phyloP scores from a whole-genome alignment of 2,888 invertebrate genomes.

The Drosophila meridiana region DNA sequence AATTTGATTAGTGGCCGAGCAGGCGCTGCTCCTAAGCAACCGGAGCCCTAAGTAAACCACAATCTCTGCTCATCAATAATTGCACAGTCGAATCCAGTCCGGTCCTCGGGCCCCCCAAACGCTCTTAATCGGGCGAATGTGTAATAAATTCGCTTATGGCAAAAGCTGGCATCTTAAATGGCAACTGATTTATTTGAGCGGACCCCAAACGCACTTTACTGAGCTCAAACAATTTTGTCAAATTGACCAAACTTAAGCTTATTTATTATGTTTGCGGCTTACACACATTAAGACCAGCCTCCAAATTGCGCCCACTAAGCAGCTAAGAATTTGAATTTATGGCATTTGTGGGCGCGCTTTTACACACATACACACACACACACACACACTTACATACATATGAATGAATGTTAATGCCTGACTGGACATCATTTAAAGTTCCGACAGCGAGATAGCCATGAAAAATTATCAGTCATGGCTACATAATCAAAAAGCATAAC shows the following conservation, averaged over 20 bases:
- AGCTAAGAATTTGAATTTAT: conserved; percentile 72
- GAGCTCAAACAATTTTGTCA: conserved; percentile 79
- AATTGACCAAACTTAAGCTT: conserved; percentile 81
- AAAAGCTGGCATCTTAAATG: conserved; percentile 72
- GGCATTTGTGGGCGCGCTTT: conserved; percentile 27
- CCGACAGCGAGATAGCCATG: conserved; percentile 55
- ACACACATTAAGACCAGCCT: conserved; percentile 70
- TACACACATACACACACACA: conserved; percentile 15
- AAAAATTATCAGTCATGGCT: conserved; percentile 68
- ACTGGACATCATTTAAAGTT: conserved; percentile 56
- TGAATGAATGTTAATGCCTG: conserved; percentile 22
- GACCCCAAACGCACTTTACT: conserved; percentile 52
- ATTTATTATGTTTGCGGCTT: conserved; percentile 80
- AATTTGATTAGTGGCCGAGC: conserved; percentile 71
- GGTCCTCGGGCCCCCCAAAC: background rate
- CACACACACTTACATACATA: conserved; percentile 16
- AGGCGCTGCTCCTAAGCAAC: conserved; percentile 28
- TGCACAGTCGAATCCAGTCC: conserved; percentile 16
- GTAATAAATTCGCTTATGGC: conserved; percentile 76
- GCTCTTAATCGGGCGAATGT: conserved; percentile 46
- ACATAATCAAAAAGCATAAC: conserved; percentile 79
- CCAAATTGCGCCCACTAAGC: conserved; percentile 60
- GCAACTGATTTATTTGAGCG: conserved; percentile 73
- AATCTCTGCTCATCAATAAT: conserved; percentile 67
- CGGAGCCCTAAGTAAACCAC: conserved; percentile 48